These are phyloP conservation scores for Falco berigora DNA, from an alignment of 2,797 vertebrate genomes.

Conservation along the genomic window DNA sequence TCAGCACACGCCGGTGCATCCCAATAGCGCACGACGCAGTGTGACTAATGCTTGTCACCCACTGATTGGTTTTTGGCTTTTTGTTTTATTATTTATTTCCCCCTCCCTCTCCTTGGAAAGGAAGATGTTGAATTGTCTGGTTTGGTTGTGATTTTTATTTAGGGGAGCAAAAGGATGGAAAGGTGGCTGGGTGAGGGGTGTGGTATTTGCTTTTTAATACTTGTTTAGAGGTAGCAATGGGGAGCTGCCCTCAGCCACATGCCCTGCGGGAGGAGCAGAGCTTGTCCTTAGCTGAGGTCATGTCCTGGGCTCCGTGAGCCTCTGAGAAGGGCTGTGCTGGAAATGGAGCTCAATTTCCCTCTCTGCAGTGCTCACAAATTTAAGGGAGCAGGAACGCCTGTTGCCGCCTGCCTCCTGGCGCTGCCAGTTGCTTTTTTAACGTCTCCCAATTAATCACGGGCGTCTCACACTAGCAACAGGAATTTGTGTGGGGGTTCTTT, in stretches of 20 bases:
- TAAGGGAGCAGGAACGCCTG: not conserved
- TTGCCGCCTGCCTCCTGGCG: not conserved
- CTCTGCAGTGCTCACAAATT: rapidly evolving
- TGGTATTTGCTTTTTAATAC: not conserved
- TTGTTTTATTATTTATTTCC: too few species aligned
- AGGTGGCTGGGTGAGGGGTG: too few species aligned
- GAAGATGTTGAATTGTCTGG: rapidly evolving
- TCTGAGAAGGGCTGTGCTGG: not conserved
- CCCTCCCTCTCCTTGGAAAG: rapidly evolving
- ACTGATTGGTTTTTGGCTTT: rapidly evolving
- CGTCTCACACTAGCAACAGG: rapidly evolving
- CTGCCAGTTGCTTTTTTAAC: not conserved
- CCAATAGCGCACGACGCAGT: rapidly evolving
- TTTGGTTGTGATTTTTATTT: not conserved
- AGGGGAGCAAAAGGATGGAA: not conserved
- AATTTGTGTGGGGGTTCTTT: not conserved
- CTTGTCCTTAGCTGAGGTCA: not conserved
- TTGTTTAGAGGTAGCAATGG: not conserved
- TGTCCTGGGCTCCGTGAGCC: not conserved
- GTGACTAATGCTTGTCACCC: not conserved
- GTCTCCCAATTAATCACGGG: rapidly evolving
- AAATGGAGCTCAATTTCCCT: not conserved
- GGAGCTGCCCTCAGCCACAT: rapidly evolving
- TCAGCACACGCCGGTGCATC: not conserved
- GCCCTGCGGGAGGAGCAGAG: rapidly evolving